Base-by-base conservation (phyloP, 2,113 vertebrate species). In the Ardeotis arabs region DNA sequence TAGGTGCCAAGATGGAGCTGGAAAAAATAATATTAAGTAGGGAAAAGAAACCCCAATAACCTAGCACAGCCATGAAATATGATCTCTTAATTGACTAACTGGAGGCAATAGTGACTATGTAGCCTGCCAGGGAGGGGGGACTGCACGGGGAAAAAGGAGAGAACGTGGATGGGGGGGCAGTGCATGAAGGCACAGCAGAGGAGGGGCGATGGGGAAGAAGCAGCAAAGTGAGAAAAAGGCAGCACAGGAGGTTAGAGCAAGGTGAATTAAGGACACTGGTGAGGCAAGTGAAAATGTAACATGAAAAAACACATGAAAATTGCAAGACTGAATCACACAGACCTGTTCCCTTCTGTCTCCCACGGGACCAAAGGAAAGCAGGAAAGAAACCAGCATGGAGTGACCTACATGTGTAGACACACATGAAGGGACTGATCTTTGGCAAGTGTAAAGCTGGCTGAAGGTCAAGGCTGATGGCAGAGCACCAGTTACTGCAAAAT, bases 51-150 rank as follows among this genome's bases (percentile, higher is more conserved):
- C 39, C 49, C 52, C 58, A 93, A 64, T 76, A 83, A 96, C 9
- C 49, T 63, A 62, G 37, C 28, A 78, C 6, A 92, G 70, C 62
- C 69, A 90, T 85, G 87, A 90, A 96, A 85, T 52, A 37, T 83
- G 85, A 89, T 96, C 88, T 89, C 93, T 98, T 96, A 96, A 97
- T 95, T 94, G 92, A 94, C 50, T 96, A 93, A 85, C 62, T 70
- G 35, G 37, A 96, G 60, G 67, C 39, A 96, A 95, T n/a, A 90
- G n/a, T 39, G 44, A 93, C 81, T 92, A 35, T 18, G 39, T 6
- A 21, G 35, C 4, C 37, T 0, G 1, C 18, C 39, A 66, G 87
- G 0, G 1, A 92, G 35, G 73, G 77, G 60, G 60, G 31, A 69
- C 14, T n/a, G 70, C 53, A 13, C 8, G 25, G 24, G 9, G 9